Evolutionary conservation across 2,888 invertebrate species (phyloP), one percentile per base, ranked within the genome.

Genomic region (Thalpophila matura): DNA sequence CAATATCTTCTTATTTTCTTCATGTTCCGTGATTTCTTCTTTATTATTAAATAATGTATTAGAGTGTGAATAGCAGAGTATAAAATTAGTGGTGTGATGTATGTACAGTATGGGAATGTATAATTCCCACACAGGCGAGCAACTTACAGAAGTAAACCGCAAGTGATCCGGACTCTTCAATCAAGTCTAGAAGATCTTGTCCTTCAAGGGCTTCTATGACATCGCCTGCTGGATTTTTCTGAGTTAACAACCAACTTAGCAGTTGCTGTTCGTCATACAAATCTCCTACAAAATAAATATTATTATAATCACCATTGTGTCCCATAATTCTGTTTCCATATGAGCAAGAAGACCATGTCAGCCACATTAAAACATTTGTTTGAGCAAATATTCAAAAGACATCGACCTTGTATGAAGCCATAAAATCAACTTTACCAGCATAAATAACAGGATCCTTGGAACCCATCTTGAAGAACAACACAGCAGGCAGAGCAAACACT

Each of bases 121-220:
- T 50, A 12, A 38, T 42, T n/a, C 22, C 18, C 59, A 22, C 45
- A 66, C 59, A 57, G 57, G 65, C 51, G 57, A 72, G 73, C 59
- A 79, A 96, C 98, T 98, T 96, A 99, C 98, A 99, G 91, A 99
- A 98, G 89, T 98, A 98, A 26, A 99, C 97, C 6, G 98, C 98
- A 72, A 99, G 94, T 33, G 98, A 97, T 77, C 97, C 97, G 40
- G 98, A 97, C 66, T 97, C 96, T 84, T 97, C 96, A 77, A 99
- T 98, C 61, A 98, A 89, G 64, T 96, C 95, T 40, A 97, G 90
- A 51, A 98, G 94, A 57, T 97, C 97, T 83, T 97, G 97, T 38
- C 98, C 98, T 89, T 98, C 98, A 16, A 98, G 92, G 77, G 97
- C 98, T 93, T 98, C 98, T 77, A 99, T 99, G 50, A 98, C 96